Percentiles rank a stretch among this genome's conserved stretches.
Evolutionary conservation across 2,888 invertebrate genomes (phyloP).

Genomic region (Augochlorella aurata): DNA sequence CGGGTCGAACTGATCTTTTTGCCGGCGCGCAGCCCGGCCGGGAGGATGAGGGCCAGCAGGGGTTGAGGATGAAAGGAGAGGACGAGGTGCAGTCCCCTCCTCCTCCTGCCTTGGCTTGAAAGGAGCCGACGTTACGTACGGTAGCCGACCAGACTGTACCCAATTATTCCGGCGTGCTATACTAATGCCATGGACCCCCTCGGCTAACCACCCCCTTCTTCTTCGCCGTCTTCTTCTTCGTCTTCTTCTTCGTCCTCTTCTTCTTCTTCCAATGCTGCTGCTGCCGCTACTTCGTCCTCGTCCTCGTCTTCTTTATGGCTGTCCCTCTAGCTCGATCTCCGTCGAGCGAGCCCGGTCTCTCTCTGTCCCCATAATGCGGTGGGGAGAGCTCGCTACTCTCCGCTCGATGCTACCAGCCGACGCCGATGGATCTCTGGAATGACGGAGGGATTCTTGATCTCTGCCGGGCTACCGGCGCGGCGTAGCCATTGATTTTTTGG

Average conservation of each 20-base stretch:
- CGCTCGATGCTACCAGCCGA: conserved; percentile 41
- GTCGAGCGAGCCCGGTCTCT: conserved; percentile 36
- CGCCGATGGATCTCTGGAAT: conserved; percentile 58
- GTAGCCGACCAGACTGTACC: conserved; percentile 80
- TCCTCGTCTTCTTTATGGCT: conserved; percentile 35
- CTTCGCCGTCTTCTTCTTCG: conserved; percentile 17
- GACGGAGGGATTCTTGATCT: conserved; percentile 60
- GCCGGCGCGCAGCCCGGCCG: conserved; percentile 63
- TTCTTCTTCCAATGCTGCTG: neutral
- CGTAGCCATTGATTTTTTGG: conserved; percentile 51
- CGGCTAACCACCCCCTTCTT: conserved; percentile 60
- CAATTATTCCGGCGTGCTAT: conserved; percentile 81
- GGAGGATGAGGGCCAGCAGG: conserved; percentile 55
- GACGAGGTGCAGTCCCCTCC: conserved; percentile 54
- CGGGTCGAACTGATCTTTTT: conserved; percentile 61
- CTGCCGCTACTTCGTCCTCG: neutral
- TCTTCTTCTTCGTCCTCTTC: conserved; percentile 19
- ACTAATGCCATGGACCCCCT: conserved; percentile 77
- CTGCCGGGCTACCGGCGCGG: conserved; percentile 46
- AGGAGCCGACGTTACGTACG: conserved; percentile 80
- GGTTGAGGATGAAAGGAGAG: conserved; percentile 56
- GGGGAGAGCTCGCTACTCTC: conserved; percentile 31
- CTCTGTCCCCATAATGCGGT: conserved; percentile 69
- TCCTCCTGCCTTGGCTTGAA: conserved; percentile 69
- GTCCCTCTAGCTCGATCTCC: conserved; percentile 1